Conservation (phyloP, 2,113 vertebrate species). For the Aythya baeri region DNA sequence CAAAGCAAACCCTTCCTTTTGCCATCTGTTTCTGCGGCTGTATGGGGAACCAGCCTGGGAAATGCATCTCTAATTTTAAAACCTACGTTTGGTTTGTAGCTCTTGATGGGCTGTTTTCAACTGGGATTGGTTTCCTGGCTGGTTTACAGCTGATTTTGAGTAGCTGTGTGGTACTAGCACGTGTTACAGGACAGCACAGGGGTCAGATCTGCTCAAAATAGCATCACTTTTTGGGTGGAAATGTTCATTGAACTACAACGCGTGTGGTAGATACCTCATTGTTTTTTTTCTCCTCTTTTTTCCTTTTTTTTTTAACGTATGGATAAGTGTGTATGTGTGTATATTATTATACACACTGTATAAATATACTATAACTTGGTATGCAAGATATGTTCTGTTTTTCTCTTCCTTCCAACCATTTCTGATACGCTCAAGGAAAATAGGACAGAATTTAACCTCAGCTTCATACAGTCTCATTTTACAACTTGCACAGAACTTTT, state of each 20-base stretch:
- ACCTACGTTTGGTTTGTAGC: background rate
- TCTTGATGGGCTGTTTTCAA: background rate
- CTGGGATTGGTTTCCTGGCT: background rate
- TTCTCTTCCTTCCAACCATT: background rate
- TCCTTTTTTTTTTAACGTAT: background rate
- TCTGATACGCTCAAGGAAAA: background rate
- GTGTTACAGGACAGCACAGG: background rate
- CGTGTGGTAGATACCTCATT: background rate
- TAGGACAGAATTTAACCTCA: background rate
- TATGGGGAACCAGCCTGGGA: constrained; percentile 2
- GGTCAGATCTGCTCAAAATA: background rate
- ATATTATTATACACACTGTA: background rate
- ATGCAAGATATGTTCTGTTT: background rate
- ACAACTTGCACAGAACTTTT: background rate
- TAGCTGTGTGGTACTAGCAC: background rate
- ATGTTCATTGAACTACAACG: background rate
- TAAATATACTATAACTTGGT: background rate
- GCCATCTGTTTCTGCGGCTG: constrained; percentile 34
- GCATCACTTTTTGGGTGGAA: background rate
- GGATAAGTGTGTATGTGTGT: background rate
- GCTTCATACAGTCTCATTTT: background rate
- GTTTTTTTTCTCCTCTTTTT: background rate
- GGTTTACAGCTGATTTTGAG: background rate
- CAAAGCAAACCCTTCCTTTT: constrained; percentile 28
- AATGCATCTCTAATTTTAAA: constrained; percentile 23